Evolutionary conservation across 2,797 vertebrate species (phyloP).

Genomic region (Prunella strophiata): DNA sequence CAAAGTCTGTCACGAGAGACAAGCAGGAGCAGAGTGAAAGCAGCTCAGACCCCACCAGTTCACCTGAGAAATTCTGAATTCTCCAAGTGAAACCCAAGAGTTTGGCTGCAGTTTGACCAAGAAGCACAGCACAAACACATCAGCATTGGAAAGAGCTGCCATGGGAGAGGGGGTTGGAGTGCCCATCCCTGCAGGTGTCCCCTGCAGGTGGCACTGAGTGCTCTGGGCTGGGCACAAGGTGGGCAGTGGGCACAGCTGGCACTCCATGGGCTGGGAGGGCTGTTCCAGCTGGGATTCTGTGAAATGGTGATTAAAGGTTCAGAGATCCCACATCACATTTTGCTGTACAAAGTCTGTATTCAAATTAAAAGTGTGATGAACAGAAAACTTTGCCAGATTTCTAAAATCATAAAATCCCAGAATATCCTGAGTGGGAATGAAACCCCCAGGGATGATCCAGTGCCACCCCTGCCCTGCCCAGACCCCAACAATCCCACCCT

Average conservation of each 20-base stretch:
- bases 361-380: background rate
- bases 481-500: background rate
- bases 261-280: background rate
- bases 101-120: background rate
- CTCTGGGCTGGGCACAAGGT: background rate
- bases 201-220: background rate
- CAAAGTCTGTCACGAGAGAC: background rate
- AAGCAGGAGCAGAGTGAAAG: background rate
- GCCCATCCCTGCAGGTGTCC: background rate
- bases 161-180: background rate
- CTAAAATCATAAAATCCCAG: accelerated
- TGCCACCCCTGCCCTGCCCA: background rate
- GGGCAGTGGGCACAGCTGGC: background rate
- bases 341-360: background rate
- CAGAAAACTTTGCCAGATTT: background rate
- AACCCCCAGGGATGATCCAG: accelerated
- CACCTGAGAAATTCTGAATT: background rate
- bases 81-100: background rate
- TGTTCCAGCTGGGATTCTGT: background rate
- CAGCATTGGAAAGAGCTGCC: background rate
- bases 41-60: background rate
- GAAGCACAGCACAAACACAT: background rate
- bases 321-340: background rate
- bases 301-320: background rate
- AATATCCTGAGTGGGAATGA: accelerated